Evolutionary conservation across 1,140 invertebrate species (phyloP).

Genomic region (Pseudachorutes palmiensis): DNA sequence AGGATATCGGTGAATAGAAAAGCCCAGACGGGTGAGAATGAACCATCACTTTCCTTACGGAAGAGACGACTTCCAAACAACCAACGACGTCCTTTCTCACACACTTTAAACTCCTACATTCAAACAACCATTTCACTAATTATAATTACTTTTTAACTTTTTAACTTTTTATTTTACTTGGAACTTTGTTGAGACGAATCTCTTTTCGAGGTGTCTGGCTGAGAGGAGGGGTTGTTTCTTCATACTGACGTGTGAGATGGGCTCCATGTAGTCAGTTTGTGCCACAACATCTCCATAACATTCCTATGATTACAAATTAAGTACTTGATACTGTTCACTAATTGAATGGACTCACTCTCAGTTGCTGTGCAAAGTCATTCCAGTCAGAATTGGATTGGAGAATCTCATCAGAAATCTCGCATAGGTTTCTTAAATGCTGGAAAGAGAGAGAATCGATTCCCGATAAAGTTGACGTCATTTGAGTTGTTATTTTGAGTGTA

Average conservation of each 20-base stretch:
- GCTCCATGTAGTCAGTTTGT: conserved; percentile 36
- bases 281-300: conserved; percentile 36
- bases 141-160: not conserved
- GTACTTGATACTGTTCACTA: not conserved
- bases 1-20: conserved; percentile 37
- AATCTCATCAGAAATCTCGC: conserved; percentile 37
- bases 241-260: conserved; percentile 37
- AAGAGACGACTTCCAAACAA: conserved; percentile 35
- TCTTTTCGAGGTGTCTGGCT: conserved; percentile 35
- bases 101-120: conserved; percentile 34
- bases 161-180: conserved; percentile 24
- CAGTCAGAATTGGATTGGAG: conserved; percentile 29
- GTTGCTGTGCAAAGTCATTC: conserved; percentile 16
- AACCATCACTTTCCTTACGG: conserved; percentile 29
- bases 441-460: conserved; percentile 13
- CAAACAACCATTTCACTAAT: too few relatives aligned
- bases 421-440: conserved; percentile 35
- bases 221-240: conserved; percentile 36
- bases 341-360: conserved; percentile 23
- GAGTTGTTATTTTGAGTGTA: not conserved
- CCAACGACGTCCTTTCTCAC: conserved; percentile 36
- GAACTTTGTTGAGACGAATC: conserved; percentile 33
- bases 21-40: conserved; percentile 35
- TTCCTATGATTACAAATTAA: conserved; percentile 25
- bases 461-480: not conserved